Evolutionary conservation across 2,888 invertebrate species (phyloP), one percentile per base, ranked within the genome.

Genomic region (Oscheius sp.): DNA sequence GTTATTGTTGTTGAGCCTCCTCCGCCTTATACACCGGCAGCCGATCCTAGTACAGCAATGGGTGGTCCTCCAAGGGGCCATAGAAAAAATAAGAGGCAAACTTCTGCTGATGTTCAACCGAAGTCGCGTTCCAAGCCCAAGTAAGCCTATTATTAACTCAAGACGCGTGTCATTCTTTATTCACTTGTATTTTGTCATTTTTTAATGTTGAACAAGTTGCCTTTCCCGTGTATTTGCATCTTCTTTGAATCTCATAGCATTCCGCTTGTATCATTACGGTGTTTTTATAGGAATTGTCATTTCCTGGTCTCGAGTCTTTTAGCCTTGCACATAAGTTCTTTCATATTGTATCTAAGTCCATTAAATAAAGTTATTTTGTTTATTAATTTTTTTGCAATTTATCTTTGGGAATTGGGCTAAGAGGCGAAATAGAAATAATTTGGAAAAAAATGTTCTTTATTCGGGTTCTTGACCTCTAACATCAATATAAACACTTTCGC

Each of bases 1-100:
- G 78, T 82, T 20, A 77, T 82, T 39, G 82, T 82, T 3, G 72
- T 82, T 27, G 82, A 82, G 66, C 82, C 82, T 10, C 76, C 76
- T 31, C 82, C 82, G 2, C 82, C 82, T 31, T 79, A 79, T 39
- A 70, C 78, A 25, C 74, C 79, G 12, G 74, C 77, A 6, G 78
- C 80, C 2, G 79, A 79, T 67, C 78, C 76, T 8, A 70, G 70
- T 34, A 63, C 69, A 15, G 75, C 70, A 12, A 71, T 82, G 68
- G 79, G 79, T 20, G 79, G 80, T 31, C 80, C 82, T 5, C 70
- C 72, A 31, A 64, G 80, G 42, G 82, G 80, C 6, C 80, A 81
- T 50, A 65, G 79, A 12, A 81, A 81, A 65, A 79, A 80, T 65
- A 81, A 81, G 48, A 50, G 80, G 37, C 80, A 81, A 61, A 76